Conservation (phyloP, 2,888 invertebrate species). For the Cataglyphis livida region DNA sequence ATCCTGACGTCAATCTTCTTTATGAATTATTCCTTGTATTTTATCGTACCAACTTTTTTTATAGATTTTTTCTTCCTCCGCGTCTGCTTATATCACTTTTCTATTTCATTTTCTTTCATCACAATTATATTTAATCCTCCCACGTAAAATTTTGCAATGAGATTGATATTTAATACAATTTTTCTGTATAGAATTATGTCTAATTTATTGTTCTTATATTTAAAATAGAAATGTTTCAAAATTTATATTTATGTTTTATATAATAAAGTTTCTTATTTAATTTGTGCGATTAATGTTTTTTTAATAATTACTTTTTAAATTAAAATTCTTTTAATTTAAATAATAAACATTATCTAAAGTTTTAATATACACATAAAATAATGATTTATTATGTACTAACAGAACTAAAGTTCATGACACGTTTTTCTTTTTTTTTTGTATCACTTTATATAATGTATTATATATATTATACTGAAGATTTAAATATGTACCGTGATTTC, state of each 20-base stretch:
- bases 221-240: neutral
- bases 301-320: neutral
- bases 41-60: neutral
- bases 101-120: neutral
- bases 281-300: neutral
- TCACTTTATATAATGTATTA: neutral
- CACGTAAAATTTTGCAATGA: neutral
- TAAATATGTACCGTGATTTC: neutral
- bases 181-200: neutral
- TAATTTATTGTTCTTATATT: neutral
- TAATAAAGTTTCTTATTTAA: neutral
- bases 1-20: conserved; percentile 15
- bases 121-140: neutral
- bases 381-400: neutral
- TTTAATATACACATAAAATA: neutral
- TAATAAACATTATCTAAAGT: neutral
- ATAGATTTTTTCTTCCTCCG: neutral
- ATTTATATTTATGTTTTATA: neutral
- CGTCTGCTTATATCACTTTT: neutral
- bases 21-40: neutral
- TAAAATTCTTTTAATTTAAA: neutral
- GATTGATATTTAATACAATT: neutral
- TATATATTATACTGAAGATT: neutral
- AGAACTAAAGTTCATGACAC: neutral
- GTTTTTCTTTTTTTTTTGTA: neutral